These are phyloP conservation scores for Hylia prasina DNA, from an alignment of 2,113 vertebrate species.

Conservation along the genomic window DNA sequence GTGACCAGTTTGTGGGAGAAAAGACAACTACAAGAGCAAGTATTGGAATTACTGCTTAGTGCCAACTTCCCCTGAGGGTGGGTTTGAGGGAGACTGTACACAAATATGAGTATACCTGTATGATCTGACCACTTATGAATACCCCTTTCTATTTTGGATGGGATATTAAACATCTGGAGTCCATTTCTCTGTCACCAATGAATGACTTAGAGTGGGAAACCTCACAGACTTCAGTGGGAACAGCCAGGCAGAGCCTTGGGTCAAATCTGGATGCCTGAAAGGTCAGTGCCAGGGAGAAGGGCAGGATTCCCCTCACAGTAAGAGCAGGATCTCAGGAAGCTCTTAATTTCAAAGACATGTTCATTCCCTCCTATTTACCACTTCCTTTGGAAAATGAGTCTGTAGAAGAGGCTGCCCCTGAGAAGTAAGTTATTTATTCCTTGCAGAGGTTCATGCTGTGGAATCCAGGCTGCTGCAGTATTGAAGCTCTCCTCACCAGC, in stretches of 20 bases:
- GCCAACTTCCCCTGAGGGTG: background rate
- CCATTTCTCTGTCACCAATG: background rate
- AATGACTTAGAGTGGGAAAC: background rate
- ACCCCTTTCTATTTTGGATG: background rate
- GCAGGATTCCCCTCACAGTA: background rate
- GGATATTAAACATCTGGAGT: background rate
- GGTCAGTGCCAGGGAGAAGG: background rate
- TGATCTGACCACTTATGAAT: background rate
- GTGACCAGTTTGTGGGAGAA: background rate
- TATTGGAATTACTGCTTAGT: background rate
- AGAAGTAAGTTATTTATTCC: background rate
- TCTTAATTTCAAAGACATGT: background rate
- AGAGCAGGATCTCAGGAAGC: background rate
- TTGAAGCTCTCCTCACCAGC: background rate
- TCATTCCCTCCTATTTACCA: background rate
- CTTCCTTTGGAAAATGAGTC: background rate
- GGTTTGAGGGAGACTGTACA: background rate
- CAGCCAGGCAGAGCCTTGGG: background rate
- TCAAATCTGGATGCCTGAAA: background rate
- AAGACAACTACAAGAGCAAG: background rate
- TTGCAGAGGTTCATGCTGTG: background rate
- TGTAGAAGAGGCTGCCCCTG: background rate
- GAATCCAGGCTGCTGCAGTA: background rate
- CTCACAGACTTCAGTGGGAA: background rate
- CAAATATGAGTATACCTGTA: background rate